phyloP scores from a whole-genome alignment of 2,888 invertebrate species.

The Apomyelois bistriatella region DNA sequence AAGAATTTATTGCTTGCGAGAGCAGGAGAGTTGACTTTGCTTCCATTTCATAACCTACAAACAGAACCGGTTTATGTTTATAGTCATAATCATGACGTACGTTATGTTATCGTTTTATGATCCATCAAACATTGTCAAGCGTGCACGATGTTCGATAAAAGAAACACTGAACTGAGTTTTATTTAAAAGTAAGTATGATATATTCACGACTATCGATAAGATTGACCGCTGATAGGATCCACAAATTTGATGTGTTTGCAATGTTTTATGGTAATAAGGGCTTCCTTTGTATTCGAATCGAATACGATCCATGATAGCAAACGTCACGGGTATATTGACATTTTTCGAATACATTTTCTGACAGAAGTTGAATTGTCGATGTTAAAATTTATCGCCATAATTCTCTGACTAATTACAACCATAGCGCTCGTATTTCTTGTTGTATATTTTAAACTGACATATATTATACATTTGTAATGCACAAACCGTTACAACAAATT shows the following conservation, averaged over 20 bases:
- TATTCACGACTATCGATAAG: conserved; percentile 9
- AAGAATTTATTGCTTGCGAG: not conserved
- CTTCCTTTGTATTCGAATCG: not conserved
- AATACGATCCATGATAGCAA: not conserved
- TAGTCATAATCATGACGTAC: conserved; percentile 20
- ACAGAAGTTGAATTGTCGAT: not conserved
- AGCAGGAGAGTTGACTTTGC: not conserved
- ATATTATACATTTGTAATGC: no score
- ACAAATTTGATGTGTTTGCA: conserved; percentile 8
- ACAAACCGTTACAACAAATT: no score
- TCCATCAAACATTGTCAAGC: conserved; percentile 32
- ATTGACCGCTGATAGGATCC: conserved; percentile 1
- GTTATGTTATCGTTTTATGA: conserved; percentile 30
- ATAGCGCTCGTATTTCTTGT: not conserved
- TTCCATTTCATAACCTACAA: conserved; percentile 17
- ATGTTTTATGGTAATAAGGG: conserved; percentile 3
- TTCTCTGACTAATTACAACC: no score
- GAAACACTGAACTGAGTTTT: conserved; percentile 7
- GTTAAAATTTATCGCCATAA: no score
- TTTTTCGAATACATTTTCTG: not conserved
- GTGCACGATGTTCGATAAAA: conserved; percentile 10
- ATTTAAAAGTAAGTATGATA: conserved; percentile 9
- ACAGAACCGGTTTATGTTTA: conserved; percentile 31
- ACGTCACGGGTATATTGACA: not conserved
- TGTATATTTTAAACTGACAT: no score